Evolutionary conservation across 1,140 invertebrate species (phyloP).

Genomic region (Drosophila sp.): DNA sequence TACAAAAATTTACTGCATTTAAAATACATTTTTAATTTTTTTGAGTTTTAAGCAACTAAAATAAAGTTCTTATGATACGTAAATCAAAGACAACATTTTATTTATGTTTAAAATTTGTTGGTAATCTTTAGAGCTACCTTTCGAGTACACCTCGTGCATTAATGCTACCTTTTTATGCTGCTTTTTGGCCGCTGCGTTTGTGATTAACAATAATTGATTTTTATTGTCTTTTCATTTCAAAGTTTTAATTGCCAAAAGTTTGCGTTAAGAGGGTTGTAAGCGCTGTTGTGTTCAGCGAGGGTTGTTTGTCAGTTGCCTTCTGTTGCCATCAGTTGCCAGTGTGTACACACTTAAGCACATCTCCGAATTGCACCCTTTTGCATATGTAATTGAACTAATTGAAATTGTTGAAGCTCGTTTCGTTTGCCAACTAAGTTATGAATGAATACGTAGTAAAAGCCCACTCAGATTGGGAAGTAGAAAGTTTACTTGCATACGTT

Average conservation of each 20-base stretch:
- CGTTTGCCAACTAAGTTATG: constrained; percentile 19
- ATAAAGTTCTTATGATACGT: too few relatives aligned
- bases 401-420: constrained; percentile 47
- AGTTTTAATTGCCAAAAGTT: constrained; percentile 76
- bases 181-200: constrained; percentile 28
- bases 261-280: constrained; percentile 9
- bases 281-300: constrained; percentile 30
- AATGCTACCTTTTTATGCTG: constrained; percentile 22
- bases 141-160: constrained; percentile 16
- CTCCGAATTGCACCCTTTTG: constrained; percentile 25
- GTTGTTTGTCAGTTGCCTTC: constrained; percentile 45
- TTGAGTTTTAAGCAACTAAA: too few relatives aligned
- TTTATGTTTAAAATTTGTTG: too few relatives aligned
- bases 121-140: background rate
- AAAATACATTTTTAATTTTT: too few relatives aligned
- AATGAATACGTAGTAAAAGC: constrained; percentile 21
- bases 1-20: too few relatives aligned
- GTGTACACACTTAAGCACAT: background rate
- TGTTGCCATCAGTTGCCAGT: background rate
- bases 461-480: background rate
- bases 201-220: constrained; percentile 79
- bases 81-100: too few relatives aligned
- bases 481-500: background rate
- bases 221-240: constrained; percentile 69
- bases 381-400: constrained; percentile 73